Evolutionary conservation across 2,113 vertebrate species (phyloP), one percentile per base, ranked within the genome.

Genomic region (Tympanuchus pallidicinctus): DNA sequence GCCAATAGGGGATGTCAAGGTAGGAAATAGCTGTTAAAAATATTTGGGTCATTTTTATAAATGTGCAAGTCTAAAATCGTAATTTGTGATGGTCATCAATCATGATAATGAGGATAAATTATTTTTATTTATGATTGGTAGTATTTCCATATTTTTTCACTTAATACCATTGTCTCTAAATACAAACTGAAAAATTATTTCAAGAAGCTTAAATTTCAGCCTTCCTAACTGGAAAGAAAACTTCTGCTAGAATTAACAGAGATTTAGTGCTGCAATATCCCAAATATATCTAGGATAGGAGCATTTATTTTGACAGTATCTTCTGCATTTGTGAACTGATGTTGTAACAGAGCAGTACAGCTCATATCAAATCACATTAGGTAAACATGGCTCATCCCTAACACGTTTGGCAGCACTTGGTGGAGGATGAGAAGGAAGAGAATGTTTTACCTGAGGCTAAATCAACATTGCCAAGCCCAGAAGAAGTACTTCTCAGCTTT

Each of bases 1-100:
- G 98, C 97, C 0, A 95, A 97, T 70, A 98, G 98, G 91, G 97
- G 95, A 90, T 99, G 99, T 96, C 97, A 98, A 98, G 99, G 99
- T 99, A 97, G 92, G 95, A 30, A 13, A 73, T 6, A 52, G 3
- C 21, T 71, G 27, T 66, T 27, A 59, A 70, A 83, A 63, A n/a
- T 20, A 42, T 40, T 20, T 48, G 40, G 12, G 28, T 87, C 22
- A 4, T 64, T 69, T 61, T 47, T 90, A 17, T 30, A 56, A 82
- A 40, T 24, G 12, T 70, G 5, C 4, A 38, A n/a, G 6, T 60
- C 86, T 73, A 18, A 50, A 64, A 71, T 12, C 11, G 3, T 61
- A 73, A 22, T 36, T 88, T 34, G 5, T 40, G 45, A 50, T 52
- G 79, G 67, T 67, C 27, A 71, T 32, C 64, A 42, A 71, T 88